Evolutionary conservation across 2,797 vertebrate species (phyloP).

Genomic region (Margarornis squamiger): DNA sequence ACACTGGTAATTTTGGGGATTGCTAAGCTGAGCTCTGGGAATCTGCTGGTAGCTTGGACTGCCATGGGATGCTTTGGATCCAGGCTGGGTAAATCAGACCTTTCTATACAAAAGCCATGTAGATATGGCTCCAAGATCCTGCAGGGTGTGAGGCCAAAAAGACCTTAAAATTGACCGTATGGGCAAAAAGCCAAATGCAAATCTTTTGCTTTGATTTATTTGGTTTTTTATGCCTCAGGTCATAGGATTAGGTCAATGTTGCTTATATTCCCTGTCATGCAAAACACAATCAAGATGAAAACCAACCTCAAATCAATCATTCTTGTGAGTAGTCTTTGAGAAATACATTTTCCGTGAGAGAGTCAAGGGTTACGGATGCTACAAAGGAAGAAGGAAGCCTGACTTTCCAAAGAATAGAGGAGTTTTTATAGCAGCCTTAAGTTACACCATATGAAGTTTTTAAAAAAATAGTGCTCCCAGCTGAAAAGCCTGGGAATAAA

Average conservation of each 20-base stretch:
- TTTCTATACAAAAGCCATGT: not conserved
- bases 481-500: constrained; percentile 49
- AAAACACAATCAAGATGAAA: not conserved
- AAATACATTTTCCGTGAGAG: not conserved
- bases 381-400: not conserved
- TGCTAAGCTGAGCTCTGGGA: not conserved
- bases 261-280: not conserved
- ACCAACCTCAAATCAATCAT: not conserved
- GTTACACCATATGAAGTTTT: not conserved
- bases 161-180: not conserved
- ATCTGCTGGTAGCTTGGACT: not conserved
- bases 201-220: not conserved
- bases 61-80: not conserved
- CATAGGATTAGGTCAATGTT: not conserved
- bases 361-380: not conserved
- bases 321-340: not conserved
- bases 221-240: not conserved
- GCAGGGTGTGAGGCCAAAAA: not conserved
- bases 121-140: not conserved
- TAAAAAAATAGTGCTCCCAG: not conserved
- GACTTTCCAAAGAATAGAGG: not conserved
- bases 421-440: not conserved
- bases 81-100: not conserved
- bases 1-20: not conserved
- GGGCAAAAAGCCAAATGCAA: not conserved